phyloP scores from a whole-genome alignment of 2,888 invertebrate species.

The Oscheius sp. region DNA sequence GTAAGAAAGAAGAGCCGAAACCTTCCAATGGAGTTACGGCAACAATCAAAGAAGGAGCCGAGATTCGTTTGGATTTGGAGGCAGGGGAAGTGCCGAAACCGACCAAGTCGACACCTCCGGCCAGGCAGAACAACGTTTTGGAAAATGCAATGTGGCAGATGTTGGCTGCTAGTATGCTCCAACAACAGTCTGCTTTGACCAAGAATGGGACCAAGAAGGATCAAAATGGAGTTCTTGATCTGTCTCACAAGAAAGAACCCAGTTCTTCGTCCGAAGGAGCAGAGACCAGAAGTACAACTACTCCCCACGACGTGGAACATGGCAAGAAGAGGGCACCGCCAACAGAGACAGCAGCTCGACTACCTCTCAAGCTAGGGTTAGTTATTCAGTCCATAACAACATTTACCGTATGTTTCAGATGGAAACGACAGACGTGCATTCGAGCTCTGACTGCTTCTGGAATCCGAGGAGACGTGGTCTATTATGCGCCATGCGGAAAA shows the following conservation, averaged over 20 bases:
- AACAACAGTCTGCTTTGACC: conserved; percentile 35
- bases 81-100: conserved; percentile 33
- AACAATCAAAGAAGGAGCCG: conserved; percentile 37
- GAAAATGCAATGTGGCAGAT: conserved; percentile 50
- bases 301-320: conserved; percentile 32
- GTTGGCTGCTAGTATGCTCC: conserved; percentile 44
- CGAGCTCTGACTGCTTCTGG: conserved; percentile 78
- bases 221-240: conserved; percentile 21
- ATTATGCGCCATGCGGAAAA: conserved; percentile 82
- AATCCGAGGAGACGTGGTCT: conserved; percentile 91
- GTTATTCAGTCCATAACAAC: background rate
- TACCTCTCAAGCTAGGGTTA: conserved; percentile 35
- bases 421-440: conserved; percentile 67
- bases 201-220: conserved; percentile 23
- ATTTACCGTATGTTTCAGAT: conserved; percentile 39
- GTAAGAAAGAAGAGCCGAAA: conserved; percentile 38
- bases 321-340: conserved; percentile 35
- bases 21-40: conserved; percentile 21
- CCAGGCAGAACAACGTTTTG: conserved; percentile 28
- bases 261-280: conserved; percentile 21
- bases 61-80: conserved; percentile 34
- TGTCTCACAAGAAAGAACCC: background rate
- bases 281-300: conserved; percentile 25
- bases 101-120: background rate
- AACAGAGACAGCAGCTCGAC: conserved; percentile 30